phyloP scores from a whole-genome alignment of 2,113 vertebrate species.

The Synodontis membranacea region DNA sequence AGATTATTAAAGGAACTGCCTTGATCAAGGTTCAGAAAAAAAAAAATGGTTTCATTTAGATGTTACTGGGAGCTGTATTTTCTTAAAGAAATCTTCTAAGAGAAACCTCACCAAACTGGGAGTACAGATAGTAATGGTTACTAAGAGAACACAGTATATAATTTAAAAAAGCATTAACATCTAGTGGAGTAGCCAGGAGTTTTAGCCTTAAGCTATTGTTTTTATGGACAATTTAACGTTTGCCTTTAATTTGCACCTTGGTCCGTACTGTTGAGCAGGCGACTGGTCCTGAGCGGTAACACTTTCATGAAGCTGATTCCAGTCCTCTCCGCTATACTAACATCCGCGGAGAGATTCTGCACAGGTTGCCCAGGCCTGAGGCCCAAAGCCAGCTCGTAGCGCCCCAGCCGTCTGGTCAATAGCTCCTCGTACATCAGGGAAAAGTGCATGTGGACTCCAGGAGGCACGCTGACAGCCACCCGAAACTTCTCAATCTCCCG shows the following conservation, averaged over 20 bases:
- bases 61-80: not conserved
- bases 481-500: constrained; percentile 79
- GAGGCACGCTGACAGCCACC: constrained; percentile 75
- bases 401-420: constrained; percentile 71
- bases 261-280: constrained; percentile 64
- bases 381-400: constrained; percentile 77
- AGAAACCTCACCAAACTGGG: not conserved
- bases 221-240: not conserved
- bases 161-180: not conserved
- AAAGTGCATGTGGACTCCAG: constrained; percentile 71
- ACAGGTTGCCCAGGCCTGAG: constrained; percentile 73
- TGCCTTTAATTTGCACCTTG: constrained; percentile 62
- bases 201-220: not conserved
- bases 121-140: not conserved
- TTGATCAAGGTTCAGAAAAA: not conserved
- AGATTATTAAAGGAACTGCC: not conserved
- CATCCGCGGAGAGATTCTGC: constrained; percentile 74
- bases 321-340: constrained; percentile 74
- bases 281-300: constrained; percentile 72
- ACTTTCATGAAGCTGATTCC: constrained; percentile 74
- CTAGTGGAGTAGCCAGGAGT: not conserved
- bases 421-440: constrained; percentile 77
- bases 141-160: not conserved
- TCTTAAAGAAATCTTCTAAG: not conserved
- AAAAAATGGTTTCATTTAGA: not conserved